Base-by-base conservation (phyloP, 2,113 vertebrate species). In the Corythaeola cristata region DNA sequence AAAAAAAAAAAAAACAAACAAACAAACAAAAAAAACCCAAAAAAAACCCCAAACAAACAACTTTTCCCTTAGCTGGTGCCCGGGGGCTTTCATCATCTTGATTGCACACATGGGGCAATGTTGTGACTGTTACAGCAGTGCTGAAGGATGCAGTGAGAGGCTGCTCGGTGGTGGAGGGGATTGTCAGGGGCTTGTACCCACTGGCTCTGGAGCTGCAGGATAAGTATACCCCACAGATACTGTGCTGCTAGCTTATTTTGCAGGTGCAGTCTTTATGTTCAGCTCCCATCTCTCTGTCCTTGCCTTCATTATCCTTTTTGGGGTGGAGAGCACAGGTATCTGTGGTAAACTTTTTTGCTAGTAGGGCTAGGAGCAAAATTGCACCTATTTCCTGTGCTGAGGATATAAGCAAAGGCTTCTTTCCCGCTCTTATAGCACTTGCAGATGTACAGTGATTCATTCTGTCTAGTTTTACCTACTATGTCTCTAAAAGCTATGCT, bases 81-180 rank as follows among this genome's bases (percentile, higher is more conserved):
- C 0, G 0, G 12, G 27, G 73, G 26, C 15, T 91, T 94, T 75
- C 13, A 47, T 53, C 2, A 1, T 81, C 56, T 75, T 32, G 8
- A 28, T 5, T 50, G 50, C 2, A 3, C 63, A 1, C 2, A 0
- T 37, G 47, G 22, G 26, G 24, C 13, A 9, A 26, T 59, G 50
- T 6, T 92, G 68, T 55, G 82, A 24, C 37, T 26, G 22, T 12
- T 32, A 20, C 32, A 17, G 27, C 41, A 52, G 37, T 52, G 58
- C 66, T 72, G 66, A 69, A 68, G 44, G 19, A 85, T 41, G 12
- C 12, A 22, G 33, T 9, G 7, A 22, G 74, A 50, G 58, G 12
- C 52, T 74, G 52, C 3, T 2, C 2, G 4, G 8, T 30, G 22
- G 35, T n/a, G 39, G 55, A 26, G 41, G 10, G 23, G 7, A 12